Percentiles rank a stretch among this genome's conserved stretches.
Evolutionary conservation across 30 jellyfish, hydroid and myxozoan species (phyloP).

Genomic region (Turritopsis rubra): DNA sequence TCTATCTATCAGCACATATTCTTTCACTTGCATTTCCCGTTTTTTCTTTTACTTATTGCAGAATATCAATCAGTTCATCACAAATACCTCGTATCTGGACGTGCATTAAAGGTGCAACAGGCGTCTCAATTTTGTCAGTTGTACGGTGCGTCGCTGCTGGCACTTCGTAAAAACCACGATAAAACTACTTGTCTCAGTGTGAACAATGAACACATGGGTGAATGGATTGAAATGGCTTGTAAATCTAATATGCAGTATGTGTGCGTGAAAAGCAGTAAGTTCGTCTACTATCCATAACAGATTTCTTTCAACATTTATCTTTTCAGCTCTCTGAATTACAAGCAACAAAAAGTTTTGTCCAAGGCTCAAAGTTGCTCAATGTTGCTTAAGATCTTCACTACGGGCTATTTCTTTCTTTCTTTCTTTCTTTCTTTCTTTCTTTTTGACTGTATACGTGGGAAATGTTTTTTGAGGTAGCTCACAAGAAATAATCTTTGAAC

Average conservation of each 20-base stretch:
- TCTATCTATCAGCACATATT: too few species aligned
- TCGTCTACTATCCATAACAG: not conserved
- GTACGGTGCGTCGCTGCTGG: not conserved
- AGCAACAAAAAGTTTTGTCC: too few species aligned
- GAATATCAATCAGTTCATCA: slow-evolving; percentile 8
- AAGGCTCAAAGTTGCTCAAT: too few species aligned
- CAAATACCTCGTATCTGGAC: not conserved
- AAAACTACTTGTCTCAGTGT: not conserved
- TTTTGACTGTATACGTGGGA: too few species aligned
- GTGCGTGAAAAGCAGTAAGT: slow-evolving; percentile 10
- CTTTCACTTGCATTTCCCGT: too few species aligned
- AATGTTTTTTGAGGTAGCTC: too few species aligned
- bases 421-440: too few species aligned
- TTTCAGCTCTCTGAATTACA: not conserved
- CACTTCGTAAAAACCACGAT: not conserved
- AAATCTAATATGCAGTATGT: slow-evolving; percentile 4
- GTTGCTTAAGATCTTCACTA: too few species aligned
- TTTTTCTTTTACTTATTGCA: too few species aligned
- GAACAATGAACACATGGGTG: not conserved
- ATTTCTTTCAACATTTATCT: too few species aligned
- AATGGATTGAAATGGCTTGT: slow-evolving; percentile 2
- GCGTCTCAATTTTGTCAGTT: not conserved
- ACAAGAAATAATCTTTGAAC: too few species aligned
- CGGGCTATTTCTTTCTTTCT: too few species aligned
- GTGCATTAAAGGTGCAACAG: not conserved